phyloP scores from a whole-genome alignment of 2,797 vertebrate genomes.

The Jordanella pulchra region DNA sequence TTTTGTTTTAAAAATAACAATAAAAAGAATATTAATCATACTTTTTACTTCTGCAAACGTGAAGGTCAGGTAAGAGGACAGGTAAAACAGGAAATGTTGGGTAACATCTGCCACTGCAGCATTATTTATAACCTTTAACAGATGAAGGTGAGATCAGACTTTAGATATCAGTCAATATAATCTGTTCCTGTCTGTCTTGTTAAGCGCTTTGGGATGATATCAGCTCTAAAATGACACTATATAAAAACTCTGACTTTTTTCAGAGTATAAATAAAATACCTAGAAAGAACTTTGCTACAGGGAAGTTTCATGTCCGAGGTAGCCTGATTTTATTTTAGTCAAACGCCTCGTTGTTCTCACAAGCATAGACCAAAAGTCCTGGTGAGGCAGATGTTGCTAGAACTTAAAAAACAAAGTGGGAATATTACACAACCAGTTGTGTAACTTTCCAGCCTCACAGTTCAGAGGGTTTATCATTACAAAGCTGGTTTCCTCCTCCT shows the following conservation, averaged over 20 bases:
- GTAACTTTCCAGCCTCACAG: background rate
- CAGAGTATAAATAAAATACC: background rate
- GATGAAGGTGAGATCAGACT: background rate
- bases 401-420: background rate
- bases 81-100: no score
- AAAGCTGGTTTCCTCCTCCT: conserved; percentile 1
- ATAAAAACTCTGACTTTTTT: background rate
- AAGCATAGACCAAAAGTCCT: background rate
- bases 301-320: background rate
- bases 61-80: no score
- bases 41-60: no score
- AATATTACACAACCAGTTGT: background rate
- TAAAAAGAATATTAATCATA: no score
- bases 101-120: background rate
- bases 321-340: background rate
- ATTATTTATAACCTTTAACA: background rate
- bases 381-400: background rate
- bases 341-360: background rate
- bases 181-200: background rate
- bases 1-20: no score
- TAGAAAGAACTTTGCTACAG: background rate
- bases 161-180: no score
- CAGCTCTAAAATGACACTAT: background rate
- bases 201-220: background rate
- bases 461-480: background rate